These are phyloP conservation scores for Sicus ferrugineus DNA, from an alignment of 2,888 invertebrate genomes.

Conservation along the genomic window DNA sequence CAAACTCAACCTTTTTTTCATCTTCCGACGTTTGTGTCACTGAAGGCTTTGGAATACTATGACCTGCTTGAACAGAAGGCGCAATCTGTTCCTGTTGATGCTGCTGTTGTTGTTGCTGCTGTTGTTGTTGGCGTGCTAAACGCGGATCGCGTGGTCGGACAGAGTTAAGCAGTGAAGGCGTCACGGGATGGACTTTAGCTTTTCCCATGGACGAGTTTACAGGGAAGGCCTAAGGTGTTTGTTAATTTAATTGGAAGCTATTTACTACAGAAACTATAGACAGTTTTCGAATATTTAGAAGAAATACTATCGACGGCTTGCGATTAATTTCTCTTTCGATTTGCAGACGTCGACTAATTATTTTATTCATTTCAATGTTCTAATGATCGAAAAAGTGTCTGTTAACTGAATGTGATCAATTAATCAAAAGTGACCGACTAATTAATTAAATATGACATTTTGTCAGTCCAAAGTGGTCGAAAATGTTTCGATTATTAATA, in stretches of 20 bases:
- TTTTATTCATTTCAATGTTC: background rate
- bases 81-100: constrained; percentile 21
- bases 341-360: background rate
- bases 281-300: no score
- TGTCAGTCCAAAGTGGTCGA: background rate
- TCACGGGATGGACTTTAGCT: constrained; percentile 68
- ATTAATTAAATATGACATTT: background rate
- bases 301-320: no score
- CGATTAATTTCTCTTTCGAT: no score
- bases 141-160: constrained; percentile 64
- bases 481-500: no score
- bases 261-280: no score
- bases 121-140: constrained; percentile 61
- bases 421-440: background rate
- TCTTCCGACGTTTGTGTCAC: constrained; percentile 12
- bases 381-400: no score
- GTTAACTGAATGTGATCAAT: no score
- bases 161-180: constrained; percentile 65
- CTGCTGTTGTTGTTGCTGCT: constrained; percentile 46
- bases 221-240: constrained; percentile 33
- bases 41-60: background rate
- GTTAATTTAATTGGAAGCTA: background rate
- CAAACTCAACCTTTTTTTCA: constrained; percentile 3
- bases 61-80: constrained; percentile 24
- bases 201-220: constrained; percentile 39